phyloP scores from a whole-genome alignment of 2,113 vertebrate genomes.

The Mustela lutreola region DNA sequence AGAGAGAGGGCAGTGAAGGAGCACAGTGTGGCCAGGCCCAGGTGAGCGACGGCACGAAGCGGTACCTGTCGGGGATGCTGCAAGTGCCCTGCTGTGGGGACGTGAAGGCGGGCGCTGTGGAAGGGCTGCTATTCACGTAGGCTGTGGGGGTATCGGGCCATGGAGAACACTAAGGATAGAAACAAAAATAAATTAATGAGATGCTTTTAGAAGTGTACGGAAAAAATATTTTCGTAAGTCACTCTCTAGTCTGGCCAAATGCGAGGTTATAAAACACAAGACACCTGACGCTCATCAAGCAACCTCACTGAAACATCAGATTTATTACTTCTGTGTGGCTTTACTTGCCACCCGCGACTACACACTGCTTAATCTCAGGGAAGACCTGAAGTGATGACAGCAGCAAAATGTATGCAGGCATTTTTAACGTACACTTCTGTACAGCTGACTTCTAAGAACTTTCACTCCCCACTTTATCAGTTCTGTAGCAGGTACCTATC shows the following conservation, averaged over 20 bases:
- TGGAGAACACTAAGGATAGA: constrained; percentile 92
- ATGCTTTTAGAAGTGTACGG: background rate
- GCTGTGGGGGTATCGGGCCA: constrained; percentile 93
- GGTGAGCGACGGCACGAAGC: background rate
- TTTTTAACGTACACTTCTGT: background rate
- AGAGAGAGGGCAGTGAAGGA: background rate
- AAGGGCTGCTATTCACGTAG: constrained; percentile 92
- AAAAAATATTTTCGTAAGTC: constrained; percentile 4
- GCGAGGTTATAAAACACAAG: constrained; percentile 23
- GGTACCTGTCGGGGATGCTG: constrained; percentile 94
- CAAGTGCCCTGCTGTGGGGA: constrained; percentile 92
- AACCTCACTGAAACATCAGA: constrained; percentile 21
- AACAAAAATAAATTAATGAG: constrained; percentile 57
- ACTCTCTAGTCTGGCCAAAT: constrained; percentile 62
- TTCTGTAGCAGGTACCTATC: background rate
- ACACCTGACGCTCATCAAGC: constrained; percentile 30
- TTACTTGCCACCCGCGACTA: background rate
- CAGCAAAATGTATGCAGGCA: constrained; percentile 19
- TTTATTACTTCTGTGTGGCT: constrained; percentile 12
- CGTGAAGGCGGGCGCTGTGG: constrained; percentile 92
- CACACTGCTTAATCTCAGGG: constrained; percentile 31
- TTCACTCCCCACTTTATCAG: background rate
- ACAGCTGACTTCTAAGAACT: background rate
- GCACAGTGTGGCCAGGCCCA: background rate
- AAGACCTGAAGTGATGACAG: constrained; percentile 53